Evolutionary conservation across 2,888 invertebrate genomes (phyloP), one percentile per base, ranked within the genome.

Genomic region (Itoplectis maculator): DNA sequence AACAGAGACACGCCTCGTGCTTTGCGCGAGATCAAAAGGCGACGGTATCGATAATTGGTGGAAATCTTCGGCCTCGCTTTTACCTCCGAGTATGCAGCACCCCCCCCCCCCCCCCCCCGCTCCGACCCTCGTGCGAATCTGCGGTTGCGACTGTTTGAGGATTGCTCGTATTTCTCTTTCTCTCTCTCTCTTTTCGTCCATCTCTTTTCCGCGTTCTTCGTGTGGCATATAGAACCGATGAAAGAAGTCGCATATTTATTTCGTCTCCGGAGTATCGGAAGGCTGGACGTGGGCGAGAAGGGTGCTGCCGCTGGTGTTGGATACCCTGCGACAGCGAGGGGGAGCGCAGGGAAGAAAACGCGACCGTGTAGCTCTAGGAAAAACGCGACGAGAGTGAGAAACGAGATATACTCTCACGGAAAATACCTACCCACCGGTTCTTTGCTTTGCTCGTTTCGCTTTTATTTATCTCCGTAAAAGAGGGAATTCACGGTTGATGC

Each of bases 1-100:
- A 91, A 92, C 90, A 91, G 82, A 79, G 86, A 87, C 87, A 73
- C 78, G 65, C 1, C 37, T 11, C 0, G 70, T 61, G 73, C 77
- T 85, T 80, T 84, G 40, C 83, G 84, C 74, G 85, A 92, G 91
- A 92, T 92, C 92, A 92, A 92, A 92, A 90, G 91, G 73, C 87
- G 83, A 81, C 20, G 80, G 84, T 88, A 89, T 91, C 90, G 91
- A 92, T 92, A 92, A 92, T 92, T 92, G 92, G 90, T 88, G 85
- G 88, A 89, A 91, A 91, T 90, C 91, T 91, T 88, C 86, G 79
- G 85, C 87, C 88, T 68, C 73, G 65, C 65, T 69, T 72, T 79
- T 75, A 54, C 70, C 68, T 56, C 66, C 51, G 42, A n/a, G n/a
- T n/a, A n/a, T n/a, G n/a, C n/a, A n/a, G n/a, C n/a, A n/a, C n/a